phyloP scores from a whole-genome alignment of 2,797 vertebrate species.

The Lutjanus campechanus region DNA sequence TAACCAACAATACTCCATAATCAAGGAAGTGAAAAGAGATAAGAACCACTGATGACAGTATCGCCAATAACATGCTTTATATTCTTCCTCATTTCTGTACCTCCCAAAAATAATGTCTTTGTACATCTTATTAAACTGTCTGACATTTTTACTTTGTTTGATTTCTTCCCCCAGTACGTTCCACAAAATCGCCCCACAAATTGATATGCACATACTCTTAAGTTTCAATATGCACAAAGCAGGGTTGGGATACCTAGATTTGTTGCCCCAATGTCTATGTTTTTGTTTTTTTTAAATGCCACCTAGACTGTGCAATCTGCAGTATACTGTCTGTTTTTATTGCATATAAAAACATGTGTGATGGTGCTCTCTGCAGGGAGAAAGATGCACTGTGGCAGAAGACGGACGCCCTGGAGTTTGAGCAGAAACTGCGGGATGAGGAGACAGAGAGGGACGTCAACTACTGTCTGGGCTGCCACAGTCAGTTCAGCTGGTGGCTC shows the following conservation, averaged over 20 bases:
- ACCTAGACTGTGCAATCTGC: neutral
- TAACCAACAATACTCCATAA: too few species aligned
- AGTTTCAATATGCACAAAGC: neutral
- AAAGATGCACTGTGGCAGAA: constrained; percentile 96
- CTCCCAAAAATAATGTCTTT: too few species aligned
- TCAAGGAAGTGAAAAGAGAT: too few species aligned
- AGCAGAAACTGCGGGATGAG: constrained; percentile 91
- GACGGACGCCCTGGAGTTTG: constrained; percentile 93
- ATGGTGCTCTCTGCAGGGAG: constrained; percentile 85
- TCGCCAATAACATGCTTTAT: too few species aligned
- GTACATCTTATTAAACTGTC: too few species aligned
- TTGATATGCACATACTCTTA: too few species aligned
- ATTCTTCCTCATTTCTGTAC: too few species aligned
- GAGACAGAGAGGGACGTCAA: constrained; percentile 90
- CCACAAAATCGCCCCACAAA: too few species aligned
- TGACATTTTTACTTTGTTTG: too few species aligned
- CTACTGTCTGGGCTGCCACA: constrained; percentile 90
- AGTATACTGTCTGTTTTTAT: neutral
- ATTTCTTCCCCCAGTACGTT: too few species aligned
- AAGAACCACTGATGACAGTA: too few species aligned
- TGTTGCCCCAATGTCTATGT: neutral
- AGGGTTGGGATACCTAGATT: neutral
- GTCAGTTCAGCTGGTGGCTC: constrained; percentile 94
- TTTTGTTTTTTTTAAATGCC: too few species aligned
- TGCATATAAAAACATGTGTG: neutral